Evolutionary conservation across 2,888 invertebrate species (phyloP), one percentile per base, ranked within the genome.

Genomic region (Vandiemenella viatica): DNA sequence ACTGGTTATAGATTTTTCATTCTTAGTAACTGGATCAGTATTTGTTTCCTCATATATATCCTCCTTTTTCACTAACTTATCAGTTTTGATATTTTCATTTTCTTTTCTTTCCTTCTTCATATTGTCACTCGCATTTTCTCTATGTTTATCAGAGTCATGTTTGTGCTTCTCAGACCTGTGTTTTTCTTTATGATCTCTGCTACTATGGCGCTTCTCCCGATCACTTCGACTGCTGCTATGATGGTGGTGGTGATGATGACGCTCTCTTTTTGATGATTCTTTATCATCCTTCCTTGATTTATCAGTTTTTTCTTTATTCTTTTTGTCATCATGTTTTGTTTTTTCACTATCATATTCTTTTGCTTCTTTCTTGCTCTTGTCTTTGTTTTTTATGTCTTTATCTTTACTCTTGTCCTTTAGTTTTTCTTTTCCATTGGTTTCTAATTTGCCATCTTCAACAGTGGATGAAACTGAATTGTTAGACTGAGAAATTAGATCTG

Each of bases 401-500:
- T 48, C 50, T 45, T 49, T 54, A 26, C 46, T 50, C 37, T 50
- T 52, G 45, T 21, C 18, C 44, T 41, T 45, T 32, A 32, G 37
- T 38, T 42, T 52, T 48, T 37, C 54, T 48, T 46, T 53, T 53
- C 43, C 43, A n/a, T n/a, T n/a, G 42, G 8, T 51, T 54, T 15
- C 54, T 56, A 37, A 23, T 46, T 54, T 51, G 32, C 52, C 53
- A 1, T 61, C 59, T 21, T 62, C 61, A 1, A 57, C 55, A 2
- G 56, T 59, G 3, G 53, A 55, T 8, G 59, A 59, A 3, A 60
- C 61, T 7, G 71, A 66, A 56, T 73, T 76, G 59, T 79, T 79
- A 10, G 80, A 60, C 2, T 73, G 77, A 1, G 73, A 70, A 1
- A 79, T 80, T 13, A 80, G 72, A 62, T 81, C 80, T 57, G 46